Conservation (phyloP, 2,797 vertebrate species). For the Choloepus didactylus region DNA sequence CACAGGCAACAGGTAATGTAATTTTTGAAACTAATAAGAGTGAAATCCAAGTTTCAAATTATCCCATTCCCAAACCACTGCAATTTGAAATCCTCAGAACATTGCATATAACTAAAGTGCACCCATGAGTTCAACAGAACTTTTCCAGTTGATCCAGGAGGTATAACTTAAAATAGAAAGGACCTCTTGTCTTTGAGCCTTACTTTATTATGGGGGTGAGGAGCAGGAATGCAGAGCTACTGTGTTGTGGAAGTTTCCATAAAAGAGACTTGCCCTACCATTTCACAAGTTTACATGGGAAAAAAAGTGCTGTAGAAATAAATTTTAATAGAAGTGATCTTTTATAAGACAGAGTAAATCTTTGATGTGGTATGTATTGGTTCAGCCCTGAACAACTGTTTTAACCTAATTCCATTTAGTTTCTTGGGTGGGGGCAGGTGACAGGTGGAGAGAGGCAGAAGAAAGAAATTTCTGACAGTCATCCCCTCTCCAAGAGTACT, state of each 20-base stretch:
- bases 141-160: not conserved
- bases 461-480: not conserved
- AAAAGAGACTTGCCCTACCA: not conserved
- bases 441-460: not conserved
- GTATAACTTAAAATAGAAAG: not conserved
- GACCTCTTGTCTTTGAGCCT: not conserved
- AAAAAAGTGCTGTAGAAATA: not conserved
- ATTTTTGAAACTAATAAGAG: conserved; percentile 16
- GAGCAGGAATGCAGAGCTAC: not conserved
- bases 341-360: not conserved
- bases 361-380: not conserved
- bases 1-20: not conserved
- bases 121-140: not conserved
- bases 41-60: not conserved
- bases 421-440: not conserved
- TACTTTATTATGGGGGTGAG: not conserved
- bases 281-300: not conserved
- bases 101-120: not conserved
- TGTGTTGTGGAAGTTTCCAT: not conserved
- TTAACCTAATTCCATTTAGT: not conserved
- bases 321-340: not conserved
- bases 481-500: not conserved
- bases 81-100: not conserved
- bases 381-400: not conserved
- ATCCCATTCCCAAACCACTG: not conserved